These are phyloP conservation scores for Peribatodes rhomboidaria DNA, from an alignment of 2,888 invertebrate species.

Conservation along the genomic window DNA sequence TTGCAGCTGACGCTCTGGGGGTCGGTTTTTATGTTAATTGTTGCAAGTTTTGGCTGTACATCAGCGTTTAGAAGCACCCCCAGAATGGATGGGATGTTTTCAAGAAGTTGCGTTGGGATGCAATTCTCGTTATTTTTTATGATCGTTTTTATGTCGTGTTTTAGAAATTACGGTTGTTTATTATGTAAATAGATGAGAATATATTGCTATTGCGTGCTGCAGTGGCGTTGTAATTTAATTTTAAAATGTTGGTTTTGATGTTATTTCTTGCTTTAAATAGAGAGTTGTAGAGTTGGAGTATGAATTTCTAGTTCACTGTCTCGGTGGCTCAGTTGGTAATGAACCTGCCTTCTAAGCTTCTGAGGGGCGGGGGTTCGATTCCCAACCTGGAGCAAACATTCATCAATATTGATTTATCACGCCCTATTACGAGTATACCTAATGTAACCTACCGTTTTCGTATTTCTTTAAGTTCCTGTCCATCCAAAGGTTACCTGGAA, in stretches of 20 bases:
- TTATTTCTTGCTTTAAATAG: not conserved
- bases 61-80: slow-evolving; percentile 18
- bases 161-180: slow-evolving; percentile 19
- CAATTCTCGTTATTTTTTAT: slow-evolving; percentile 33
- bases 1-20: slow-evolving; percentile 41
- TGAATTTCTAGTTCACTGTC: too few relatives aligned
- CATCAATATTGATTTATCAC: too few relatives aligned
- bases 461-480: too few relatives aligned
- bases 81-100: slow-evolving; percentile 16
- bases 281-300: too few relatives aligned
- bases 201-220: not conserved
- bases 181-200: slow-evolving; percentile 1
- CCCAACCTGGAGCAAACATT: too few relatives aligned
- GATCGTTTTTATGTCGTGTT: slow-evolving; percentile 16
- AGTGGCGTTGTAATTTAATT: not conserved
- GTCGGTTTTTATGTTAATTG: slow-evolving; percentile 36
- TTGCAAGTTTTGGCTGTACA: slow-evolving; percentile 39
- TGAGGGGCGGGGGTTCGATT: too few relatives aligned
- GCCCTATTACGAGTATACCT: too few relatives aligned
- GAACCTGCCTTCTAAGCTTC: too few relatives aligned
- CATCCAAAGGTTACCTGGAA: too few relatives aligned
- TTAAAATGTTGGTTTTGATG: not conserved
- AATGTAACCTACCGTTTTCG: too few relatives aligned
- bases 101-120: slow-evolving; percentile 11
- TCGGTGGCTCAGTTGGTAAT: too few relatives aligned